Evolutionary conservation across 1,140 invertebrate genomes (phyloP), one percentile per base, ranked within the genome.

Genomic region (Pseudomyrmex cubaensis): DNA sequence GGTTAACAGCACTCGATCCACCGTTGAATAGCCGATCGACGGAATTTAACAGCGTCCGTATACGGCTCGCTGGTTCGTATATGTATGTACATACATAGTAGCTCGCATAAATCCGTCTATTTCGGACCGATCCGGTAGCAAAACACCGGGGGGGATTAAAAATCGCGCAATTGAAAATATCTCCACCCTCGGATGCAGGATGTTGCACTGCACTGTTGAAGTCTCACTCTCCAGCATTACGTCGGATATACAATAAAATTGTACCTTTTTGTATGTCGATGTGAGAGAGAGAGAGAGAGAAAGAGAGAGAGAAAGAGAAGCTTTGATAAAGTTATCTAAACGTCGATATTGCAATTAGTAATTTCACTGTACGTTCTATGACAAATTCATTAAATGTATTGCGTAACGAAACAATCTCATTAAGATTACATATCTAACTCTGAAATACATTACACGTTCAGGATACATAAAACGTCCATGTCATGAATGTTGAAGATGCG

Each of bases 1-100:
- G 89, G 89, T 91, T 90, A 78, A 83, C 80, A 56, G 57, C 66
- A 77, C 22, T 70, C 86, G 82, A 54, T 70, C 44, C 75, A 85
- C 54, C 75, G 89, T 86, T 89, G 85, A 35, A 59, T 73, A 61
- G 77, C 22, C 52, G 62, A 82, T 85, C 80, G 78, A 67, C 52
- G 56, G 76, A 87, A 88, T 88, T 88, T 85, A 76, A 62, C 82
- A 78, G 54, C 78, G 64, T 44, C 25, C 56, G 15, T 35, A 35
- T 35, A 35, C 35, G 35, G 35, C 5, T 57, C 20, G 35, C n/a
- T 52, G 48, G 46, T 5, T 44, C 8, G 48, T 50, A 17, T 35
- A 7, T 35, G 5, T 35, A 35, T 7, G 35, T 35, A 35, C 35
- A 35, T 66, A 70, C 59, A 25, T 35, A 76, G 66, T 59, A 10